These are phyloP conservation scores for Petrophora chlorosata DNA, from an alignment of 2,888 invertebrate species.

Conservation along the genomic window DNA sequence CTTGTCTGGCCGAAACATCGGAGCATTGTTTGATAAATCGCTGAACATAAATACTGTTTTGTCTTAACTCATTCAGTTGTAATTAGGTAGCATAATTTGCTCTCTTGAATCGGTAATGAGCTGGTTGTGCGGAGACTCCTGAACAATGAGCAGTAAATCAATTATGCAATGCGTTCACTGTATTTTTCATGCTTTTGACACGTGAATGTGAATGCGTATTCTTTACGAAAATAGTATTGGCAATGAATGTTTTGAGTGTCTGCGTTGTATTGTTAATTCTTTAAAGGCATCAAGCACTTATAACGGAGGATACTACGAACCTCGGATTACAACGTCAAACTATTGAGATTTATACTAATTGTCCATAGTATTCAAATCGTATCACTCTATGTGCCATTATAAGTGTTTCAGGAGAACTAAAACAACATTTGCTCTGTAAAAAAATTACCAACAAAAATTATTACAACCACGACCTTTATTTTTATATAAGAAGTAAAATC, in stretches of 20 bases:
- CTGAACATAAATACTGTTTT: slow-evolving; percentile 81
- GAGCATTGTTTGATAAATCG: slow-evolving; percentile 79
- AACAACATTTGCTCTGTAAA: too few relatives aligned
- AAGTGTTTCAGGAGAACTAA: too few relatives aligned
- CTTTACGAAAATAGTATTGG: slow-evolving; percentile 36
- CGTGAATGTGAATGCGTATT: slow-evolving; percentile 43
- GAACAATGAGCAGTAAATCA: slow-evolving; percentile 76
- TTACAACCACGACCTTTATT: too few relatives aligned
- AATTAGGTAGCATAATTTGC: slow-evolving; percentile 83
- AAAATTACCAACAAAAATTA: too few relatives aligned
- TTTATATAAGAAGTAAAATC: too few relatives aligned
- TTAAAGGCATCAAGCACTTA: too few relatives aligned
- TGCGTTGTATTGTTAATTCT: slow-evolving; percentile 25
- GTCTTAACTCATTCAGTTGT: slow-evolving; percentile 75
- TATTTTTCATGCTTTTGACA: slow-evolving; percentile 53
- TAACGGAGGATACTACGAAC: too few relatives aligned
- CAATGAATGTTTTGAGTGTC: slow-evolving; percentile 26
- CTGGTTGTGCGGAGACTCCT: slow-evolving; percentile 54
- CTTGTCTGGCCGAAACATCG: slow-evolving; percentile 70
- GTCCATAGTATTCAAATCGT: too few relatives aligned
- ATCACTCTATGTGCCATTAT: too few relatives aligned
- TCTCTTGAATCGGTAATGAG: slow-evolving; percentile 80
- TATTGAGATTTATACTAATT: too few relatives aligned
- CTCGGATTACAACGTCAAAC: too few relatives aligned
- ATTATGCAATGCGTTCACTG: slow-evolving; percentile 62